Conservation (phyloP, 2,888 invertebrate species). For the Agonopterix arenella region DNA sequence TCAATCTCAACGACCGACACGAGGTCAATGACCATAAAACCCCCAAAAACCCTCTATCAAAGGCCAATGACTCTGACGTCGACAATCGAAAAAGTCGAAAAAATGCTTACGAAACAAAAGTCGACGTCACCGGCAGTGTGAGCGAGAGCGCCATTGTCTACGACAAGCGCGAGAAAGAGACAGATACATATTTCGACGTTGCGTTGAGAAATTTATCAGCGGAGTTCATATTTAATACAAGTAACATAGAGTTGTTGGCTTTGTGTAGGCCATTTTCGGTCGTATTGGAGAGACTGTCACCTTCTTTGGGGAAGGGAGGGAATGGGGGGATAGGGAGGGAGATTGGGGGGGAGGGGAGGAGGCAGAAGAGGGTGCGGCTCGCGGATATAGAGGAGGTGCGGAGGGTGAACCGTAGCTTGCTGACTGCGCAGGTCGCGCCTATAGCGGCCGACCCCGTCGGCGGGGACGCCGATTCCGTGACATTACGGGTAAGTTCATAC, state of each 20-base stretch:
- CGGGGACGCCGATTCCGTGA: not conserved
- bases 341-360: not conserved
- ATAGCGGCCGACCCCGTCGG: not conserved
- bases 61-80: too few relatives aligned
- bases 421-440: slow-evolving; percentile 1
- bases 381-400: slow-evolving; percentile 4
- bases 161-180: too few relatives aligned
- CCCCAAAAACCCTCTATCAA: too few relatives aligned
- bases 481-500: too few relatives aligned
- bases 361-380: slow-evolving; percentile 1
- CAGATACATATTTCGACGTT: too few relatives aligned
- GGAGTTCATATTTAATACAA: too few relatives aligned
- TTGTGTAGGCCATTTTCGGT: not conserved
- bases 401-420: not conserved
- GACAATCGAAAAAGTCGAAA: too few relatives aligned
- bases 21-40: not conserved
- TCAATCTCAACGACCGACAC: not conserved
- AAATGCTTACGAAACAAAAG: too few relatives aligned
- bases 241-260: not conserved
- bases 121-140: too few relatives aligned
- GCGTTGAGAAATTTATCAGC: too few relatives aligned
- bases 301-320: not conserved
- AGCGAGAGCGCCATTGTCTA: too few relatives aligned
- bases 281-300: not conserved
- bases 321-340: not conserved